A percentile compares a stretch with the other conserved stretches of the same genome.
Conservation (phyloP, 2,113 vertebrate genomes). For the Tichodroma muraria region DNA sequence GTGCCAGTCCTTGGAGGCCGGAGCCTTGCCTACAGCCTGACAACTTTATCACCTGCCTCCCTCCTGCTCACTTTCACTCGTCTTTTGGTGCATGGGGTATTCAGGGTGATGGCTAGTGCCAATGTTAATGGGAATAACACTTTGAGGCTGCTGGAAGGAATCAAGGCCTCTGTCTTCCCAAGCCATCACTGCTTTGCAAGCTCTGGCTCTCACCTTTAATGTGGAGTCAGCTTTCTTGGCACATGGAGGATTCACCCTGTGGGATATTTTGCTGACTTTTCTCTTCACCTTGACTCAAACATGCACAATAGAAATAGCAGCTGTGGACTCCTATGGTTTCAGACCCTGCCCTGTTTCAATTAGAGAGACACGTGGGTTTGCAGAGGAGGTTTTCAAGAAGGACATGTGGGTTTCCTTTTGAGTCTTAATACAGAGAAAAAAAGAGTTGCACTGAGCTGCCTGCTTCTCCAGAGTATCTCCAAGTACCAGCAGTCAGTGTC, state of each 20-base stretch:
- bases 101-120: not conserved
- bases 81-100: constrained; percentile 22
- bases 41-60: constrained; percentile 33
- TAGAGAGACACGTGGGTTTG: not conserved
- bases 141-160: constrained; percentile 1
- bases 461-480: not conserved
- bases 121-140: constrained; percentile 20
- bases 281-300: constrained; percentile 50
- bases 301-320: constrained; percentile 37
- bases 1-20: not conserved
- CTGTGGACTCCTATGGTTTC: constrained; percentile 43
- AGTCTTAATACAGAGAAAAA: not conserved
- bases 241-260: constrained; percentile 46
- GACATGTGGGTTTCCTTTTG: not conserved
- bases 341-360: constrained; percentile 53
- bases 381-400: constrained; percentile 14
- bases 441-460: not conserved
- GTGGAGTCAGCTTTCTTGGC: constrained; percentile 46
- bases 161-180: constrained; percentile 21
- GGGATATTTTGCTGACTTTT: constrained; percentile 50
- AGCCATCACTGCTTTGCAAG: not conserved
- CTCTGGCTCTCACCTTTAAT: constrained; percentile 61
- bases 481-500: not conserved
- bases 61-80: not conserved
- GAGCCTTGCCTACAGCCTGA: constrained; percentile 11